Evolutionary conservation across 92 coral and sea anemone species (phyloP), one percentile per base, ranked within the genome.

Genomic region (Chrysogorgia sp.): DNA sequence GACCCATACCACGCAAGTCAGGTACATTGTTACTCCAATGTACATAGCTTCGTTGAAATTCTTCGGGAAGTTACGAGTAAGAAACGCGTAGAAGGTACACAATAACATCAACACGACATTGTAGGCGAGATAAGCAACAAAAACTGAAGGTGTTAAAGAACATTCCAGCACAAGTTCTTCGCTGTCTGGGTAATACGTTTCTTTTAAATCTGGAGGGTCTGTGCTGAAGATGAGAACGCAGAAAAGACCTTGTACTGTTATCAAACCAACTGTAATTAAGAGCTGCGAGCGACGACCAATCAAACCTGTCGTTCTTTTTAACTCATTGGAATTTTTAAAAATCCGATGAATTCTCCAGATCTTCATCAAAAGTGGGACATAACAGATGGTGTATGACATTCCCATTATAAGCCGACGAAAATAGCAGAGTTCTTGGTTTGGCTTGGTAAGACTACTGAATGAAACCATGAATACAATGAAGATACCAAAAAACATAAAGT

Each of bases 401-500:
- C 74, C 81, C 34, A 71, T 80, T 20, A 83, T 13, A 58, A 92
- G 92, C 43, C 97, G 85, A 21, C 77, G 59, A 30, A 88, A 45
- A 17, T 82, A 71, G 41, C 99, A 96, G 7, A 87, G 45, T 10
- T 72, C 66, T 12, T 69, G 57, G 19, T 81, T 66, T 19, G 99
- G 99, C 71, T 89, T 76, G 3, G 75, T 59, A 48, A 92, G 81
- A 58, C 74, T 63, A 10, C 87, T 30, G 33, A 89, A 57, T 13
- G 92, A 85, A 9, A 90, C 86, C 34, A 76, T 28, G 67, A 89
- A 96, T 57, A 96, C 90, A 13, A 85, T 58, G 0, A 85, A 15
- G 28, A 96, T 90, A n/a, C 99, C 99, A 7, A 80, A 7, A 31
- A 85, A 70, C 52, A 96, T 75, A 17, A 96, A 81, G n/a, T 48